Evolutionary conservation across 2,888 invertebrate species (phyloP).

Genomic region (Nemoura dubitans): DNA sequence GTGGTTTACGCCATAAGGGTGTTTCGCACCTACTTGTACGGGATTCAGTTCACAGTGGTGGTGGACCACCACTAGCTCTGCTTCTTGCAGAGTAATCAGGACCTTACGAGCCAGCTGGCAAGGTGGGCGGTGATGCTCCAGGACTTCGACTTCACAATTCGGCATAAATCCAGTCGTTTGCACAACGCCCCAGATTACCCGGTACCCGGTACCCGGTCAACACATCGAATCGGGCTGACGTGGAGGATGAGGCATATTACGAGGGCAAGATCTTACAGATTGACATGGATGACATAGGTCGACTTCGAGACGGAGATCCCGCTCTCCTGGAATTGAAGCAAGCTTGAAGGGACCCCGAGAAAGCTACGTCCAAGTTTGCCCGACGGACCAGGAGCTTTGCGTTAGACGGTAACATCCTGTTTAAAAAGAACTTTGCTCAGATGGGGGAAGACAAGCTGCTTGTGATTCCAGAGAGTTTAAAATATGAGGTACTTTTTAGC

Average conservation of each 20-base stretch:
- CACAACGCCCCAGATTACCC: constrained; percentile 29
- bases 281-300: background rate
- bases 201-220: background rate
- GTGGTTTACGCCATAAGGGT: background rate
- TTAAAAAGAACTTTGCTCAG: constrained; percentile 9
- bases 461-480: constrained; percentile 46
- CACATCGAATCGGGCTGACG: background rate
- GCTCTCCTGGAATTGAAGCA: background rate
- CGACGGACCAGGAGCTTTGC: background rate
- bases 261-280: background rate
- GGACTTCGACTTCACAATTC: background rate
- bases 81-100: constrained; percentile 25
- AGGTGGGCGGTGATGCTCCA: constrained; percentile 41
- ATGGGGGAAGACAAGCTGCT: constrained; percentile 28
- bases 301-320: background rate
- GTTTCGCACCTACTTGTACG: background rate
- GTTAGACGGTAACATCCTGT: constrained; percentile 21
- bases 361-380: background rate
- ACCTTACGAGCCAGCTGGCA: constrained; percentile 38
- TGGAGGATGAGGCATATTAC: background rate
- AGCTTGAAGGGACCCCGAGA: background rate
- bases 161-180: background rate
- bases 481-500: constrained; percentile 46
- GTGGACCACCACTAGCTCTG: constrained; percentile 45
- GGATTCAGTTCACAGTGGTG: background rate